Base-by-base conservation (phyloP, 2,113 vertebrate genomes). In the Pteruthius melanotis region DNA sequence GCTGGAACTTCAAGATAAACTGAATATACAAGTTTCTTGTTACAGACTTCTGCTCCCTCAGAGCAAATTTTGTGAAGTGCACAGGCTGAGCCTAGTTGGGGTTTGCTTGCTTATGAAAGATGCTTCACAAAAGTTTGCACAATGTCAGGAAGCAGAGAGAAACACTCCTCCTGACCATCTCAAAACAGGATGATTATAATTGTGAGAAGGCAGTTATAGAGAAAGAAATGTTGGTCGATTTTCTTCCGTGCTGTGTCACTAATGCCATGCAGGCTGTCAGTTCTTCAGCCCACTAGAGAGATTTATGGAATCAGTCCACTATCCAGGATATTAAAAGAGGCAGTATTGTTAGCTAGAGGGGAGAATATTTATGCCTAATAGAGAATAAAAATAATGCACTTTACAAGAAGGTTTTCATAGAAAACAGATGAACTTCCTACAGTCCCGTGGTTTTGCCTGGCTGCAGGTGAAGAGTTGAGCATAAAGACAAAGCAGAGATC, bases 301-400 rank as follows among this genome's bases (percentile, higher is more conserved):
- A 98, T 96, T 98, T 98, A 98, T 98, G 98, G 97, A 98, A 98
- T 98, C 98, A 97, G 97, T 93, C 95, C 94, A 94, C 2, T 15
- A 27, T 87, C 80, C 65, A 83, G 75, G 90, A 98, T 98, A 97
- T 97, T 97, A 96, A 98, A 97, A 97, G 91, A 87, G 79, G 87
- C 59, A 60, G 93, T 66, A 69, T 87, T 98, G 95, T 96, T 95
- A 97, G 90, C 95, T 59, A 30, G 97, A 95, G 84, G 83, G 97
- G 95, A 97, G 78, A n/a, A n/a, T n/a, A n/a, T n/a, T n/a, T n/a
- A n/a, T 97, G 83, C 77, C 97, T 97, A 95, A 80, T 89, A 95
- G 97, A 97, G 98, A 98, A 98, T 97, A 96, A 97, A 98, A 98
- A 98, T 95, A 98, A 98, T 98, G 94, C 96, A 98, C 97, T 97